Base-by-base conservation (phyloP, 2,113 vertebrate species). In the Heterocephalus glaber region DNA sequence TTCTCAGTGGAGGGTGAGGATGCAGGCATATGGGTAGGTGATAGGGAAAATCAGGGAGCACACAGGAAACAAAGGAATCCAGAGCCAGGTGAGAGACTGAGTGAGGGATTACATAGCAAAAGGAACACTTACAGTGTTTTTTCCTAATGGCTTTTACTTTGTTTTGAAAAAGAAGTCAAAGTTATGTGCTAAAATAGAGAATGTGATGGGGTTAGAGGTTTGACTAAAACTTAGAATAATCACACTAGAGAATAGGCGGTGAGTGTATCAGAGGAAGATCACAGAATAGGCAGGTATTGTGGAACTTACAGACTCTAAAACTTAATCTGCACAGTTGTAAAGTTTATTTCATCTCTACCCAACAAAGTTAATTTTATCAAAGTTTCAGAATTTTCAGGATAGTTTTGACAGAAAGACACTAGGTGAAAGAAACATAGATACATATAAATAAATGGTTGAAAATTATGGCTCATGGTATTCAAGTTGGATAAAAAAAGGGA, bases 81-180 rank as follows among this genome's bases (percentile, higher is more conserved):
- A 85, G 13, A 54, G 20, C 2, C 3, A 44, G 28, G 38, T 22
- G 49, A 77, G n/a, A 88, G 54, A 63, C 2, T 1, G 38, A 74
- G 35, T 0, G 3, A 35, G 52, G 77, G 54, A 74, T 17, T n/a
- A 26, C 2, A 35, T 0, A 58, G 16, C 7, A 49, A 28, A 35
- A 33, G 3, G 41, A 38, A 44, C 5, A 38, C 20, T 38, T 2
- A 2, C 1, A 61, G 30, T 2, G 17, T 54, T 77, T 4, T 60
- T 82, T 58, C 52, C 7, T 60, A 47, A 56, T 66, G 26, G 16
- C 3, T 74, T 68, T 70, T 44, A n/a, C 30, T 68, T 72, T 77
- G 52, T 65, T 80, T 56, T 89, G 35, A 95, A 92, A 66, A 7
- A 68, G 19, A 85, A 85, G 30, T 7, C 14, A 68, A 94, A 84